A percentile compares a stretch with the other conserved stretches of the same genome.
These are phyloP conservation scores for Salmo trutta DNA, from an alignment of 2,797 vertebrate species.

Conservation along the genomic window DNA sequence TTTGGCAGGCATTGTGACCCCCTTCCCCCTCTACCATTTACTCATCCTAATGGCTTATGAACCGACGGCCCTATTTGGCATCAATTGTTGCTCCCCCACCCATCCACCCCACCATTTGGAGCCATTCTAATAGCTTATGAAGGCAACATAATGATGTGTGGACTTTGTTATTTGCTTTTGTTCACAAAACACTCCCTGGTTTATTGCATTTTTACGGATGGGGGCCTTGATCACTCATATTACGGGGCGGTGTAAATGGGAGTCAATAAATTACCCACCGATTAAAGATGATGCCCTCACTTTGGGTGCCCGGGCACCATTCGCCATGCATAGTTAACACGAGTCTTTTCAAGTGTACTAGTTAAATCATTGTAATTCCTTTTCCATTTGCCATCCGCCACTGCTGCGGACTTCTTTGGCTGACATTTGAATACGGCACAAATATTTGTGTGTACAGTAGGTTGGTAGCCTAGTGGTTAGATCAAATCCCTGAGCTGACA, in stretches of 20 bases:
- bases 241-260: conserved; percentile 71
- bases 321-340: conserved; percentile 63
- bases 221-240: conserved; percentile 74
- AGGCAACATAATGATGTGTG: conserved; percentile 70
- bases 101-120: conserved; percentile 50
- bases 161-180: conserved; percentile 75
- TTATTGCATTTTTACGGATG: conserved; percentile 76
- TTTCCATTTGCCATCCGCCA: conserved; percentile 46
- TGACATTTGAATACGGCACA: conserved; percentile 36
- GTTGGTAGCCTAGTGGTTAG: background rate
- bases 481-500: too few relatives aligned
- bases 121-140: conserved; percentile 69
- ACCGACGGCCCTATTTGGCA: conserved; percentile 22
- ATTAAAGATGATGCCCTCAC: conserved; percentile 75
- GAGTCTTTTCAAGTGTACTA: conserved; percentile 63
- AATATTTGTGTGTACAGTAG: conserved; percentile 12
- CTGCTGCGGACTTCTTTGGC: conserved; percentile 9
- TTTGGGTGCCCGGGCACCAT: conserved; percentile 68
- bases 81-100: conserved; percentile 34
- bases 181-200: conserved; percentile 74
- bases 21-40: conserved; percentile 42
- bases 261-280: conserved; percentile 77
- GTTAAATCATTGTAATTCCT: conserved; percentile 65
- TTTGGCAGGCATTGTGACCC: conserved; percentile 17
- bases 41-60: conserved; percentile 69